Percentiles rank a stretch among this genome's conserved stretches.
Evolutionary conservation across 92 coral and sea anemone genomes (phyloP).

Genomic region (Porites cylindrica): DNA sequence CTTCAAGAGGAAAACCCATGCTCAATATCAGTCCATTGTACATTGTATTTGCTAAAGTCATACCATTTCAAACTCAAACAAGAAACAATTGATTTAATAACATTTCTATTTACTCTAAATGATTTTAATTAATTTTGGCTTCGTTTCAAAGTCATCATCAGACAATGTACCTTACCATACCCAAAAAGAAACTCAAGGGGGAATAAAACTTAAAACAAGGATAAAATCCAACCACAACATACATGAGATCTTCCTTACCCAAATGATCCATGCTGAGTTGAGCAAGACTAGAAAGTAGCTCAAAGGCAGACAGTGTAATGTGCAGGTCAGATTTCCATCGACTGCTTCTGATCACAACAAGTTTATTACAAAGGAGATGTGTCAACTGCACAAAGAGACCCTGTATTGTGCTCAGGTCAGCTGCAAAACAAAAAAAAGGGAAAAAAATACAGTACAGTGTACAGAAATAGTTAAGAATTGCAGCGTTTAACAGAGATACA

Average conservation of each 20-base stretch:
- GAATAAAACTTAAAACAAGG: no score
- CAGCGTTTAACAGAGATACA: no score
- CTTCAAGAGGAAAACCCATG: no score
- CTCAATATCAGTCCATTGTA: no score
- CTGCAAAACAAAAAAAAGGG: background rate
- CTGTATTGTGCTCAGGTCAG: conserved; percentile 82
- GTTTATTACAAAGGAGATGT: conserved; percentile 88
- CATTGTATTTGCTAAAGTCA: no score
- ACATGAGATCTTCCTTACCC: conserved; percentile 16
- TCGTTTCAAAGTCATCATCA: no score
- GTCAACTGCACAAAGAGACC: conserved; percentile 93
- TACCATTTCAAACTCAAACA: no score
- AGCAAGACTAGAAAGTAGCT: conserved; percentile 87
- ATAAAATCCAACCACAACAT: background rate
- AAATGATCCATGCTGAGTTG: conserved; percentile 77
- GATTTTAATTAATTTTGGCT: no score
- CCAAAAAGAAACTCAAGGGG: background rate
- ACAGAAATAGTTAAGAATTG: background rate
- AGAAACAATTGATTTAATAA: no score
- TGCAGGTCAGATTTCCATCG: conserved; percentile 96
- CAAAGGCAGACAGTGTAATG: conserved; percentile 92
- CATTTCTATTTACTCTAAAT: no score
- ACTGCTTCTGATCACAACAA: conserved; percentile 93
- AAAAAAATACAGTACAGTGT: background rate
- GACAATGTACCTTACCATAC: no score